Percentiles rank a stretch among this genome's conserved stretches.
Conservation (phyloP, 2,113 vertebrate genomes). For the Nerophis lumbriciformis region DNA sequence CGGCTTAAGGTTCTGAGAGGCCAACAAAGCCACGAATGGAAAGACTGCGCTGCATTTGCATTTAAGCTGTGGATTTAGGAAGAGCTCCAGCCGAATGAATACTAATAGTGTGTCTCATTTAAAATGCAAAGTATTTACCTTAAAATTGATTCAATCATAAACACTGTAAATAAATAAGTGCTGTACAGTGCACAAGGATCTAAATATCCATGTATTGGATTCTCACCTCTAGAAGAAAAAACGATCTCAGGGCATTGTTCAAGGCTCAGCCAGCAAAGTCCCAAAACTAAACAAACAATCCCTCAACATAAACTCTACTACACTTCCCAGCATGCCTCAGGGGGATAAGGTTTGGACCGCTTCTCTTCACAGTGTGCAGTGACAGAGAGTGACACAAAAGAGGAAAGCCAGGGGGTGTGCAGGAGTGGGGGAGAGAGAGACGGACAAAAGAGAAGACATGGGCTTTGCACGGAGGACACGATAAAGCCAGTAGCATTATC, state of each 20-base stretch:
- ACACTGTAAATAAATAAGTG: slow-evolving; percentile 34
- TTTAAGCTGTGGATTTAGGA: slow-evolving; percentile 64
- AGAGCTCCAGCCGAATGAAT: slow-evolving; percentile 55
- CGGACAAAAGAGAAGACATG: slow-evolving; percentile 77
- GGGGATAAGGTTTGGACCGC: slow-evolving; percentile 62
- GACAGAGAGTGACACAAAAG: slow-evolving; percentile 74
- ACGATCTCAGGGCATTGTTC: slow-evolving; percentile 10
- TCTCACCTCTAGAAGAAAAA: slow-evolving; percentile 14
- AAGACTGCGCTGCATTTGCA: slow-evolving; percentile 63
- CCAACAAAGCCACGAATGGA: slow-evolving; percentile 65
- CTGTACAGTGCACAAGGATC: slow-evolving; percentile 19
- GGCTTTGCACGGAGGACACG: slow-evolving; percentile 76
- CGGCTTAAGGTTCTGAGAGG: slow-evolving; percentile 68
- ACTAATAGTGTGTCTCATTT: slow-evolving; percentile 68
- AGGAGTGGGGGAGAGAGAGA: slow-evolving; percentile 63
- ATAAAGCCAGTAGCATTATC: slow-evolving; percentile 77
- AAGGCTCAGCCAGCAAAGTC: slow-evolving; percentile 27
- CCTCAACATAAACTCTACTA: slow-evolving; percentile 55
- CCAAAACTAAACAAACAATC: slow-evolving; percentile 29
- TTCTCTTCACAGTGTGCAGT: slow-evolving; percentile 68
- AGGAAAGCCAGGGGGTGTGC: slow-evolving; percentile 68
- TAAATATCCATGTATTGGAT: background rate
- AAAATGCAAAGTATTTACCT: slow-evolving; percentile 72
- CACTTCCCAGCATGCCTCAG: slow-evolving; percentile 73
- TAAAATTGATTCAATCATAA: slow-evolving; percentile 44